Conservation (phyloP, 2,113 vertebrate genomes). For the Melanocharis versteri region DNA sequence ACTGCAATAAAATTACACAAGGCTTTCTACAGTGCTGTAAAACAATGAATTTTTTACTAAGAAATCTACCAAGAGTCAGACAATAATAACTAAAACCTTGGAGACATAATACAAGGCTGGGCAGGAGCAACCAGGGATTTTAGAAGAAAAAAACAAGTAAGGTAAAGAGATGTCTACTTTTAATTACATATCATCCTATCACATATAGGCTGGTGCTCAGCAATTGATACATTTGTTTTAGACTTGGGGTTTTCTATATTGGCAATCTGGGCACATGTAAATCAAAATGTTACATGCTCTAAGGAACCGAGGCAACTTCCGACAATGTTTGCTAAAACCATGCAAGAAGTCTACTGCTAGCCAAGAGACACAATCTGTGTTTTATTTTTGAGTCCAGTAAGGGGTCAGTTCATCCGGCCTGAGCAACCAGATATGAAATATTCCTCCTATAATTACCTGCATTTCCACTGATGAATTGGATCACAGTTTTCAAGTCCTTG, state of each 20-base stretch:
- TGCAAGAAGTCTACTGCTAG: background rate
- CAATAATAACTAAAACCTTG: background rate
- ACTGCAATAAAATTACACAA: background rate
- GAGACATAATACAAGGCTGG: background rate
- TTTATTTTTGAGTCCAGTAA: background rate
- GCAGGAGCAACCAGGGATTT: rapidly evolving
- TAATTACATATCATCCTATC: background rate
- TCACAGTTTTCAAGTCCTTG: background rate
- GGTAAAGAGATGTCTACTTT: background rate
- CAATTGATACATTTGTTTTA: background rate
- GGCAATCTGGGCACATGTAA: background rate
- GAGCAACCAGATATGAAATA: background rate
- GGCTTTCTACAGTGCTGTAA: background rate
- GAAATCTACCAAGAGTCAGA: background rate
- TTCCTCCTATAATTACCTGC: background rate
- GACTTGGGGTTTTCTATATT: background rate
- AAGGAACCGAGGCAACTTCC: background rate
- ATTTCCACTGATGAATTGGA: background rate
- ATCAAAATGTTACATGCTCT: background rate
- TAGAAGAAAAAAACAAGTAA: background rate
- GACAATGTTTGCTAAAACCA: background rate
- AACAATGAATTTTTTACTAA: background rate
- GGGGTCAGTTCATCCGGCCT: background rate
- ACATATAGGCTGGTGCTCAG: rapidly evolving
- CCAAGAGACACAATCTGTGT: background rate